A percentile compares a stretch with the other conserved stretches of the same genome.
Evolutionary conservation across 2,888 invertebrate species (phyloP).

Genomic region (Drepanosiphum platanoidis): DNA sequence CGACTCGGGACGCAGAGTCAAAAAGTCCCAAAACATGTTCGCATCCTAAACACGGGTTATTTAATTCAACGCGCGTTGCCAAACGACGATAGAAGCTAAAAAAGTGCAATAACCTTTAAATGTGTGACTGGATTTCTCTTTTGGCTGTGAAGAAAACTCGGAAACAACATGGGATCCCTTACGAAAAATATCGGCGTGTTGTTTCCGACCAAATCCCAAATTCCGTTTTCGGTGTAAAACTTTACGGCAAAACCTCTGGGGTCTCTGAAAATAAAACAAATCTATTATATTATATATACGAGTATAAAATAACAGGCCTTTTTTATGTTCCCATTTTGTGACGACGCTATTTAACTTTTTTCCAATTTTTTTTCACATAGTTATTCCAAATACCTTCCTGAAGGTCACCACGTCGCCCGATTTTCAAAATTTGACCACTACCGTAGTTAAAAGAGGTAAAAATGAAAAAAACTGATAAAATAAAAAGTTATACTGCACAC

Average conservation of each 20-base stretch:
- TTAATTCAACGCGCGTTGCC: conserved; percentile 27
- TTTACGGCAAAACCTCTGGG: conserved; percentile 93
- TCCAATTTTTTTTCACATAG: too few relatives aligned
- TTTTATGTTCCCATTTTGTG: too few relatives aligned
- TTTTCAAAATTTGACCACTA: too few relatives aligned
- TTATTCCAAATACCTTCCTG: too few relatives aligned
- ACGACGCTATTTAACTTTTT: too few relatives aligned
- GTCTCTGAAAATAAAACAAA: conserved; percentile 73
- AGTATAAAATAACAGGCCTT: too few relatives aligned
- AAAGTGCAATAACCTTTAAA: conserved; percentile 74
- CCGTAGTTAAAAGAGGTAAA: too few relatives aligned
- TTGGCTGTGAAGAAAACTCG: conserved; percentile 96
- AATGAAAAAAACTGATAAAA: too few relatives aligned
- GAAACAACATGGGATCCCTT: conserved; percentile 88
- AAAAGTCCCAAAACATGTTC: conserved; percentile 97
- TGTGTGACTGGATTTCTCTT: conserved; percentile 94
- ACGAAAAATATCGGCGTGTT: conserved; percentile 95
- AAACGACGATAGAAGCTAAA: neutral
- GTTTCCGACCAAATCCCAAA: conserved; percentile 93
- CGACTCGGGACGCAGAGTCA: conserved; percentile 86
- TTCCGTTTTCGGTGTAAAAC: conserved; percentile 91
- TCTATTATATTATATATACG: too few relatives aligned
- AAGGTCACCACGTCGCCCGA: too few relatives aligned
- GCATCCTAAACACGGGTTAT: conserved; percentile 73
- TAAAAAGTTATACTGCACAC: too few relatives aligned